Conservation (phyloP, 92 coral and sea anemone genomes). For the Parazoanthus darwini region DNA sequence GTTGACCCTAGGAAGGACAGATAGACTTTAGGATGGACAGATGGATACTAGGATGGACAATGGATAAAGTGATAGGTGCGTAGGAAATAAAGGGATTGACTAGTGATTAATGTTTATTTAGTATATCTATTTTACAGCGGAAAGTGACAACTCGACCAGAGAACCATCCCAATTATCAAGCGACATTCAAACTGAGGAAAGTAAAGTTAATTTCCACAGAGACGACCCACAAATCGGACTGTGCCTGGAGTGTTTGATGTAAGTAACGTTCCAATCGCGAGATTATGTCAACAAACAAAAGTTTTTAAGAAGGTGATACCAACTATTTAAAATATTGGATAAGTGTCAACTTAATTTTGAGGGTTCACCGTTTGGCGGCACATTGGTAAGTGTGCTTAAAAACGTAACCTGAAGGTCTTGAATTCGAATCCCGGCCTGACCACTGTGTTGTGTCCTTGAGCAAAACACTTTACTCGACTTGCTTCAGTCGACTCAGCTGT, state of each 20-base stretch:
- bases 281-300: too few species aligned
- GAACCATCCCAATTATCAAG: neutral
- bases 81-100: too few species aligned
- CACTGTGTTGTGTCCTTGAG: too few species aligned
- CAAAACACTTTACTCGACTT: too few species aligned
- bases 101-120: neutral
- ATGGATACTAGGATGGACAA: neutral
- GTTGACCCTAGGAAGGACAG: neutral
- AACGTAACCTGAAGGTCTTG: too few species aligned
- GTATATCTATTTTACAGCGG: neutral
- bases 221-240: conserved; percentile 86
- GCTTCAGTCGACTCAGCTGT: too few species aligned
- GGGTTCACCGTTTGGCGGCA: too few species aligned
- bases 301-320: too few species aligned
- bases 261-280: neutral
- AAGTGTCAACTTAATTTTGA: too few species aligned
- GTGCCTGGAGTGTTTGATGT: conserved; percentile 80
- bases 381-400: too few species aligned
- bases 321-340: too few species aligned
- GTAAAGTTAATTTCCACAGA: conserved; percentile 67
- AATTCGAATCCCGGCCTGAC: too few species aligned
- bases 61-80: neutral
- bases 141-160: neutral
- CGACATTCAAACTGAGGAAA: conserved; percentile 27
- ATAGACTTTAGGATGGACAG: neutral